Conservation (phyloP, 2,113 vertebrate species). For the Bos javanicus region DNA sequence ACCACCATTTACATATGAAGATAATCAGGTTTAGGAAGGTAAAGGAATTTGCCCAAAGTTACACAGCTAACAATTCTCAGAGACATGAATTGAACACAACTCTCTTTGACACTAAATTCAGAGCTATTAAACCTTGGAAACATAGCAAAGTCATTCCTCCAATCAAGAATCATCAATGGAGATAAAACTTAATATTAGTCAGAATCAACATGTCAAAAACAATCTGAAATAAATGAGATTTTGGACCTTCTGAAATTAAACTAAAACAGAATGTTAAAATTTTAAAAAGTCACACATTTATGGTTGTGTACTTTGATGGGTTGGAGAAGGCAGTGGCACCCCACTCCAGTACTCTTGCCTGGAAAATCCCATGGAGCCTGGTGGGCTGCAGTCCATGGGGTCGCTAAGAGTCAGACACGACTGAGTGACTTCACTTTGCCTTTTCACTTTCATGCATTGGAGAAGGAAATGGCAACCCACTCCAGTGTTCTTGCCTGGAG, state of each 20-base stretch:
- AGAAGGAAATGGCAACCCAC: too few species aligned
- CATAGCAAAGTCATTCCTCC: not conserved
- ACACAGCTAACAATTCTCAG: not conserved
- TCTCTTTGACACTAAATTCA: not conserved
- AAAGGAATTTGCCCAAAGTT: not conserved
- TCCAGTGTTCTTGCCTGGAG: too few species aligned
- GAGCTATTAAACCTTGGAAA: not conserved
- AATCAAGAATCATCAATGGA: not conserved
- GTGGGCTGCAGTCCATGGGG: too few species aligned
- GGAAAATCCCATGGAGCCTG: too few species aligned
- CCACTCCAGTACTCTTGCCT: too few species aligned
- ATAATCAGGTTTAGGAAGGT: not conserved
- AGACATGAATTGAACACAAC: not conserved
- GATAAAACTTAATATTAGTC: constrained; percentile 38
- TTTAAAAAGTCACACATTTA: not conserved
- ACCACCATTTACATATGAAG: not conserved
- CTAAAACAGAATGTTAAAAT: constrained; percentile 15
- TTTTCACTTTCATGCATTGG: too few species aligned
- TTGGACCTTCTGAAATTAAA: constrained; percentile 13
- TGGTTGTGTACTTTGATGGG: not conserved
- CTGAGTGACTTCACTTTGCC: too few species aligned
- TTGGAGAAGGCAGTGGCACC: too few species aligned
- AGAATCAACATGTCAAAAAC: constrained; percentile 35
- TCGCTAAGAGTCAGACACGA: too few species aligned
- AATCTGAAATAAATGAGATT: constrained; percentile 47